Percentiles rank a stretch among this genome's conserved stretches.
These are phyloP conservation scores for Halocaridina rubra DNA, from an alignment of 2,888 invertebrate species.

Conservation along the genomic window DNA sequence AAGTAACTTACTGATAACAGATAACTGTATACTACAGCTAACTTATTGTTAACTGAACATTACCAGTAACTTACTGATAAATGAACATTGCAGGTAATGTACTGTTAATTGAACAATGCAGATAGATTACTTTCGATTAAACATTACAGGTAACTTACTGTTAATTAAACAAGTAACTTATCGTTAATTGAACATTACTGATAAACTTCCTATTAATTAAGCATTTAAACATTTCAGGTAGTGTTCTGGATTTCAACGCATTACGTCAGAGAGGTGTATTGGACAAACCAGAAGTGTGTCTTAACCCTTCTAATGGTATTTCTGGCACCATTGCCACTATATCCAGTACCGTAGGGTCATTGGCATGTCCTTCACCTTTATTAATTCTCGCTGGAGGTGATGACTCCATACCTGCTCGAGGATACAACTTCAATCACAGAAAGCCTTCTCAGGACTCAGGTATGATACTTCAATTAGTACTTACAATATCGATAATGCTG, in stretches of 20 bases:
- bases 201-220: background rate
- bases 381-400: constrained; percentile 26
- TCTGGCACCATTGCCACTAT: constrained; percentile 28
- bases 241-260: constrained; percentile 43
- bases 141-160: background rate
- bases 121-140: background rate
- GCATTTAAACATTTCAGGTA: background rate
- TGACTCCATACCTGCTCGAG: background rate
- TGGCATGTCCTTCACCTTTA: constrained; percentile 13
- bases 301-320: constrained; percentile 8
- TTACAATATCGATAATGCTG: too few relatives aligned
- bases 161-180: background rate
- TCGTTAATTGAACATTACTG: background rate
- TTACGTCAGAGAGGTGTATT: constrained; percentile 11
- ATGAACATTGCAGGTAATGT: too few relatives aligned
- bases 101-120: background rate
- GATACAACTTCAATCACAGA: constrained; percentile 36
- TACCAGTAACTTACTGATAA: too few relatives aligned
- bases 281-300: background rate
- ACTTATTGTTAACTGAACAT: too few relatives aligned
- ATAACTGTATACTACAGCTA: too few relatives aligned
- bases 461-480: too few relatives aligned
- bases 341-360: background rate
- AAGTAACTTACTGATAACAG: too few relatives aligned
- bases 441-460: constrained; percentile 51